Conservation (phyloP, 2,797 vertebrate genomes). For the Poliocrania exsul region DNA sequence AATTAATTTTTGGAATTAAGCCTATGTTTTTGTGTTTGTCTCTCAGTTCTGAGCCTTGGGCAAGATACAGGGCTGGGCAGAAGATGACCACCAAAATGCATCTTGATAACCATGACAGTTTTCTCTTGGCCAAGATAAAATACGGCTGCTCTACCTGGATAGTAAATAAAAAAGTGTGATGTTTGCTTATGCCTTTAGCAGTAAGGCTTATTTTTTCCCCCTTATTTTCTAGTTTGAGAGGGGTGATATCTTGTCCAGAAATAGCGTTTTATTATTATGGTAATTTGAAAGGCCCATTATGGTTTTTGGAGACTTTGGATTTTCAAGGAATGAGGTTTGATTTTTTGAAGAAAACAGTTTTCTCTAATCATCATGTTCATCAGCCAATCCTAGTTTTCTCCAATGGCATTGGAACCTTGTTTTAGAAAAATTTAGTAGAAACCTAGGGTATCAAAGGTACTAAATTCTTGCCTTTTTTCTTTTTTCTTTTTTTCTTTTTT, state of each 20-base stretch:
- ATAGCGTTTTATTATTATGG: background rate
- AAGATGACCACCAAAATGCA: background rate
- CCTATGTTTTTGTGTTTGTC: background rate
- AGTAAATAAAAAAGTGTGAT: background rate
- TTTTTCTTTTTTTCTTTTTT: accelerated
- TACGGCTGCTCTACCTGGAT: background rate
- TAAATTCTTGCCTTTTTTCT: background rate
- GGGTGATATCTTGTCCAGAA: background rate
- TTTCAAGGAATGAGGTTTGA: background rate
- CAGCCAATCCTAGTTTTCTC: background rate
- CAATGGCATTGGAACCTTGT: background rate
- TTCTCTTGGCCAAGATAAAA: background rate
- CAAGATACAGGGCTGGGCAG: background rate
- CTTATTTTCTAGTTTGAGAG: background rate
- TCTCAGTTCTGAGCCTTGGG: constrained; percentile 28
- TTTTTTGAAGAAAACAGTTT: background rate
- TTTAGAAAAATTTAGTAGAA: background rate
- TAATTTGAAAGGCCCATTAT: background rate
- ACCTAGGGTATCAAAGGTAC: background rate
- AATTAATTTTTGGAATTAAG: constrained; percentile 21
- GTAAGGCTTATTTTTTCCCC: background rate
- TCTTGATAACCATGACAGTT: constrained; percentile 23
- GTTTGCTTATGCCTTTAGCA: background rate
- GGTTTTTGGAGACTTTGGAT: background rate
- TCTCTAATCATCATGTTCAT: background rate